Percentiles rank a stretch among this genome's conserved stretches.
phyloP scores from a whole-genome alignment of 2,113 vertebrate genomes.

The Hippocampus mohnikei region DNA sequence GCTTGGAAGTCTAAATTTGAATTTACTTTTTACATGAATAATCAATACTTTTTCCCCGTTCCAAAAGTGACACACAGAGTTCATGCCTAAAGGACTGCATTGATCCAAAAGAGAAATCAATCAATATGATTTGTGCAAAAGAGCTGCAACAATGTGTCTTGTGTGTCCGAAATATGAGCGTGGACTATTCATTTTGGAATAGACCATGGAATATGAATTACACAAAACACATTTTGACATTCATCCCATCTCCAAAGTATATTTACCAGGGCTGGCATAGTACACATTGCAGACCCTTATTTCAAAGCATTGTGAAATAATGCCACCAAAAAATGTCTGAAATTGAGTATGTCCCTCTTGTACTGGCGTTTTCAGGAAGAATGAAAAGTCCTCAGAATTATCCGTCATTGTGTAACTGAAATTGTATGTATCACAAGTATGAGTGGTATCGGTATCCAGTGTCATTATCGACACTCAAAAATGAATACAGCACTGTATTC shows the following conservation, averaged over 20 bases:
- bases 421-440: too few species aligned
- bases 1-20: neutral
- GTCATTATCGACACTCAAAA: too few species aligned
- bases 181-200: neutral
- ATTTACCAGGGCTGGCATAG: neutral
- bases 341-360: too few species aligned
- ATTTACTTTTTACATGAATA: neutral
- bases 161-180: neutral
- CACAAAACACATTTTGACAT: neutral
- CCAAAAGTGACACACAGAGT: neutral
- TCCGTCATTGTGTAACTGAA: too few species aligned
- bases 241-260: neutral
- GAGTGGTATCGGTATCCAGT: too few species aligned
- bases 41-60: neutral
- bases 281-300: too few species aligned
- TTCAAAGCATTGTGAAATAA: too few species aligned
- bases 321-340: too few species aligned
- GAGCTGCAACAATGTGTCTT: neutral
- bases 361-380: too few species aligned
- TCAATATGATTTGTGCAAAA: constrained; percentile 25
- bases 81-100: constrained; percentile 12
- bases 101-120: constrained; percentile 33
- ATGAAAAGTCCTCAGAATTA: too few species aligned
- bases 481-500: too few species aligned
- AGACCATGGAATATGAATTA: constrained; percentile 9